phyloP scores from a whole-genome alignment of 2,888 invertebrate species.

The Leptinotarsa juncta region DNA sequence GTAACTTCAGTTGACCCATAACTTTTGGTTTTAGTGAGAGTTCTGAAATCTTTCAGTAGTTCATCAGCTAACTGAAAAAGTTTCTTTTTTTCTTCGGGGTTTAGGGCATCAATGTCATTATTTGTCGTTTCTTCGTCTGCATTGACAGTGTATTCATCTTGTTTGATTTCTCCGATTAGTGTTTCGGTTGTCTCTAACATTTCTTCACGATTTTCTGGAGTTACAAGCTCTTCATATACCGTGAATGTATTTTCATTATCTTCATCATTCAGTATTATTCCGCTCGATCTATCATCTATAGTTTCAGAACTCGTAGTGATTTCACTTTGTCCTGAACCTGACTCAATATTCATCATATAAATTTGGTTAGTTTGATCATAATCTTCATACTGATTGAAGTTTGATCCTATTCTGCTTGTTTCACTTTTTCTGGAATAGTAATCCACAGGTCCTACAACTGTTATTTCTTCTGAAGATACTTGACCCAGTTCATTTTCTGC shows the following conservation, averaged over 20 bases:
- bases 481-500: too few species aligned
- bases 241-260: not conserved
- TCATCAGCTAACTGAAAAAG: slow-evolving; percentile 23
- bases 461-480: not conserved
- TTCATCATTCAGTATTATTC: not conserved
- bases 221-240: not conserved
- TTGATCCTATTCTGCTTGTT: not conserved
- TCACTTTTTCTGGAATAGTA: not conserved
- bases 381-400: not conserved
- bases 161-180: not conserved
- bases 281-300: too few species aligned
- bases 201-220: not conserved
- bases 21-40: not conserved
- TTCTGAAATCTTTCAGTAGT: slow-evolving; percentile 15
- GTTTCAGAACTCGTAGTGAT: too few species aligned
- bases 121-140: slow-evolving; percentile 5
- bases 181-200: not conserved
- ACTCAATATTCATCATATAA: not conserved
- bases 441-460: not conserved
- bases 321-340: too few species aligned
- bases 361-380: not conserved
- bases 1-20: too few species aligned
- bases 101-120: not conserved
- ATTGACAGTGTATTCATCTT: not conserved
- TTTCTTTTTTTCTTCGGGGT: slow-evolving; percentile 14